Evolutionary conservation across 2,888 invertebrate species (phyloP).

Genomic region (Lypha dubia): DNA sequence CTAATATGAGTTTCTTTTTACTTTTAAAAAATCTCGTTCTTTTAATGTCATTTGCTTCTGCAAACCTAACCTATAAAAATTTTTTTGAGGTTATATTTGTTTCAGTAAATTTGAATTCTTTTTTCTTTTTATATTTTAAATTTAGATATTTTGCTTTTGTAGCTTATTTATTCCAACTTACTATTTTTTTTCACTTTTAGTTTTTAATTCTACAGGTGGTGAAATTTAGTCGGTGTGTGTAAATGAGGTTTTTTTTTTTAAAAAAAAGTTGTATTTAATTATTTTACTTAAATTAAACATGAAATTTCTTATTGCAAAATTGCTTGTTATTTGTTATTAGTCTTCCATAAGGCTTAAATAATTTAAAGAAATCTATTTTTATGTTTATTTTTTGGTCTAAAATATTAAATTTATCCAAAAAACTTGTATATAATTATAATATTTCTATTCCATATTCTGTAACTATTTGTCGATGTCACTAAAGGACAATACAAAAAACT

Average conservation of each 20-base stretch:
- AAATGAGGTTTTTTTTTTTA: slow-evolving; percentile 42
- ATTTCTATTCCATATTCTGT: not conserved
- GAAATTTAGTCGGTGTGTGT: slow-evolving; percentile 61
- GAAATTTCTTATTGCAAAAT: slow-evolving; percentile 59
- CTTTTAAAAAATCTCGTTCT: too few species aligned
- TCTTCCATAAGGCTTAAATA: slow-evolving; percentile 58
- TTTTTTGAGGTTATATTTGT: too few species aligned
- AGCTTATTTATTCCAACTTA: slow-evolving; percentile 6
- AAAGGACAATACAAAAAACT: too few species aligned
- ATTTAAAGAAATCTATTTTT: slow-evolving; percentile 43
- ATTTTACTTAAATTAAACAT: slow-evolving; percentile 41
- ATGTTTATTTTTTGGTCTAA: slow-evolving; percentile 27
- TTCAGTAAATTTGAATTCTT: not conserved
- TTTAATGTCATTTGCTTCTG: too few species aligned
- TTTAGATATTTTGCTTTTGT: not conserved
- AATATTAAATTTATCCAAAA: slow-evolving; percentile 46
- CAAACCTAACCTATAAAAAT: too few species aligned
- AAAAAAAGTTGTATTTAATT: slow-evolving; percentile 27
- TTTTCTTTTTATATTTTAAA: not conserved
- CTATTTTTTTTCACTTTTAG: not conserved
- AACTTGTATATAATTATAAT: slow-evolving; percentile 30
- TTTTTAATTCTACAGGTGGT: slow-evolving; percentile 56
- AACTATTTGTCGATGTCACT: too few species aligned
- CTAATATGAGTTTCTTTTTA: too few species aligned
- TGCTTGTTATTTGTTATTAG: slow-evolving; percentile 45